A percentile compares a stretch with the other conserved stretches of the same genome.
Evolutionary conservation across 2,797 vertebrate species (phyloP).

Genomic region (Pangasius djambal): DNA sequence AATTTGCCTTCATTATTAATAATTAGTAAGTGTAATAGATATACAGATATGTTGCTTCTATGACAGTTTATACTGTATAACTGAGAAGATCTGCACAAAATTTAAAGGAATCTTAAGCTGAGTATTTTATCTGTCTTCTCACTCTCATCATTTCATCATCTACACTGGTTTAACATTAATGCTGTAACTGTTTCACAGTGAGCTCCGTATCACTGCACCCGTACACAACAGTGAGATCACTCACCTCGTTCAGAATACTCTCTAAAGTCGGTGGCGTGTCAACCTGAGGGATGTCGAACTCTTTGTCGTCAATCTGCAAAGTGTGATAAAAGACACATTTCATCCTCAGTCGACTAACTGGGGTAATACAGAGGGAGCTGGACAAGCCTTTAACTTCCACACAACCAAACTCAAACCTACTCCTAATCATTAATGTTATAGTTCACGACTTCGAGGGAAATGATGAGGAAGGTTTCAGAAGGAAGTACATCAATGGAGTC

Average conservation of each 20-base stretch:
- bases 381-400: neutral
- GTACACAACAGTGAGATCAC: constrained; percentile 28
- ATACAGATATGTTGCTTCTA: neutral
- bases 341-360: neutral
- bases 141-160: neutral
- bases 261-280: constrained; percentile 96
- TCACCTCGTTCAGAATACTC: constrained; percentile 95
- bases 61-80: neutral
- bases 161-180: neutral
- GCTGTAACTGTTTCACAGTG: neutral
- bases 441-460: neutral
- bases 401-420: neutral
- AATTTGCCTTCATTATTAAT: neutral
- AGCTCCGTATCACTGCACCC: no score
- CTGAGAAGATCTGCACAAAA: neutral
- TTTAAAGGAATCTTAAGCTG: neutral
- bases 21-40: neutral
- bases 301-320: constrained; percentile 94
- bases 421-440: neutral
- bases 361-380: neutral
- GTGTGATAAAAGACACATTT: constrained; percentile 20
- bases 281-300: constrained; percentile 98
- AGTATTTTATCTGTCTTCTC: neutral
- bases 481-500: neutral
- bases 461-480: neutral